phyloP scores from a whole-genome alignment of 2,888 invertebrate species.

The Nomada fabriciana region DNA sequence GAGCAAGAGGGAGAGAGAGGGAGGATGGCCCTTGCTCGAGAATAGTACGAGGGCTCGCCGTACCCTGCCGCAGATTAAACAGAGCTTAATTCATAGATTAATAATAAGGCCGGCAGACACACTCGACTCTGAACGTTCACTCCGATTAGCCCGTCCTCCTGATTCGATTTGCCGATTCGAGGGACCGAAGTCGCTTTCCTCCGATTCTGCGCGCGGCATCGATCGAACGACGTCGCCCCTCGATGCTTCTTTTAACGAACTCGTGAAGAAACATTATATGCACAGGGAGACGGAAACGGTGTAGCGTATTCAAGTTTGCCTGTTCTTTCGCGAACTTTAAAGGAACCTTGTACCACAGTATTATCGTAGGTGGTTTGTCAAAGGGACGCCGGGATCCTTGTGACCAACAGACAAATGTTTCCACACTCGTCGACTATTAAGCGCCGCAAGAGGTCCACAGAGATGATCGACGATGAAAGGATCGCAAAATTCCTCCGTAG shows the following conservation, averaged over 20 bases:
- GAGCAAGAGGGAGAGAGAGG: constrained; percentile 8
- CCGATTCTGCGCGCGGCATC: background rate
- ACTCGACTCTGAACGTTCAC: constrained; percentile 58
- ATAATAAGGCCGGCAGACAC: constrained; percentile 60
- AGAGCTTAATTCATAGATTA: constrained; percentile 67
- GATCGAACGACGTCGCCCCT: constrained; percentile 11
- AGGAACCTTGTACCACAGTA: background rate
- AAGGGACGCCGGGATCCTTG: background rate
- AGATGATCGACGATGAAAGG: constrained; percentile 32
- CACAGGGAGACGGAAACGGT: background rate
- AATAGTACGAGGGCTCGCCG: constrained; percentile 54
- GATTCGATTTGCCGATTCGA: constrained; percentile 46
- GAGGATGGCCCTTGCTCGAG: constrained; percentile 66
- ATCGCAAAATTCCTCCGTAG: constrained; percentile 27
- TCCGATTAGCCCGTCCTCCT: constrained; percentile 37
- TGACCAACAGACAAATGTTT: constrained; percentile 33
- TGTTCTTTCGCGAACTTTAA: background rate
- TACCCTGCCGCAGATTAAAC: constrained; percentile 66
- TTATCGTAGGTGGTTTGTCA: background rate
- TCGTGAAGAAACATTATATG: background rate
- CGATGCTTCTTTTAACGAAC: constrained; percentile 25
- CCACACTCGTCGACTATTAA: constrained; percentile 43
- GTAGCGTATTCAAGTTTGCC: background rate
- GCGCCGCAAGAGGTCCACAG: constrained; percentile 1
- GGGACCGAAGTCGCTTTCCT: constrained; percentile 1